Percentiles rank a stretch among this genome's conserved stretches.
phyloP scores from a whole-genome alignment of 30 jellyfish, hydroid and myxozoan genomes.

The Pelagia noctiluca region DNA sequence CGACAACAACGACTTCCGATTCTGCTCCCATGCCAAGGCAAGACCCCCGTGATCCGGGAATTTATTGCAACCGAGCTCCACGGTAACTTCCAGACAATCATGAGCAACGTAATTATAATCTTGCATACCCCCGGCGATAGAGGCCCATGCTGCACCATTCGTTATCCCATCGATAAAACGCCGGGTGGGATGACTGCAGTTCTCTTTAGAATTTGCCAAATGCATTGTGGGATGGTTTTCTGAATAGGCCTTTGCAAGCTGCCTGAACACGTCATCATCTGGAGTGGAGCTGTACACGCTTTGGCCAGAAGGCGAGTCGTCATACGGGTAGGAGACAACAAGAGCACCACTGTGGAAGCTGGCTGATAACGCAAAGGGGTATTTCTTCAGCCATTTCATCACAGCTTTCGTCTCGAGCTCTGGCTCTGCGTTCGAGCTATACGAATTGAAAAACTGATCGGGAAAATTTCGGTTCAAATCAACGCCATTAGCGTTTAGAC shows the following conservation, averaged over 20 bases:
- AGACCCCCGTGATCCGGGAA: constrained; percentile 80
- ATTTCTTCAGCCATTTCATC: constrained; percentile 88
- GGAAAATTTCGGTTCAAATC: constrained; percentile 99
- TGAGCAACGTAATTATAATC: constrained; percentile 94
- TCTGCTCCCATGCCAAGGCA: constrained; percentile 85
- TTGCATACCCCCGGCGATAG: constrained; percentile 98
- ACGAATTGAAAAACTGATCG: constrained; percentile 94
- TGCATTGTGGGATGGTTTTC: constrained; percentile 99
- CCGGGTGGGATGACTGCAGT: constrained; percentile 85
- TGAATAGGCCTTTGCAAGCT: constrained; percentile 94
- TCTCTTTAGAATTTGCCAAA: constrained; percentile 91
- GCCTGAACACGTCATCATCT: constrained; percentile 98
- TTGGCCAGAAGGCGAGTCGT: constrained; percentile 99
- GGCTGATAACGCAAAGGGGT: constrained; percentile 93
- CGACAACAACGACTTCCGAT: constrained; percentile 80
- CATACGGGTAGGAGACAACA: constrained; percentile 99
- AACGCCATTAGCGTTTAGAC: constrained; percentile 99
- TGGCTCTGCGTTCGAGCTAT: constrained; percentile 71
- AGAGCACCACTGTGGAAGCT: constrained; percentile 99
- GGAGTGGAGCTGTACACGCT: constrained; percentile 98
- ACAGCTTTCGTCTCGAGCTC: constrained; percentile 98
- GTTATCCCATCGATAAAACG: constrained; percentile 98
- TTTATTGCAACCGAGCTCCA: constrained; percentile 94
- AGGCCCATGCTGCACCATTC: constrained; percentile 99
- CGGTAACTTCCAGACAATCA: constrained; percentile 96